These are phyloP conservation scores for Hyppa rectilinea DNA, from an alignment of 2,888 invertebrate species.

Conservation along the genomic window DNA sequence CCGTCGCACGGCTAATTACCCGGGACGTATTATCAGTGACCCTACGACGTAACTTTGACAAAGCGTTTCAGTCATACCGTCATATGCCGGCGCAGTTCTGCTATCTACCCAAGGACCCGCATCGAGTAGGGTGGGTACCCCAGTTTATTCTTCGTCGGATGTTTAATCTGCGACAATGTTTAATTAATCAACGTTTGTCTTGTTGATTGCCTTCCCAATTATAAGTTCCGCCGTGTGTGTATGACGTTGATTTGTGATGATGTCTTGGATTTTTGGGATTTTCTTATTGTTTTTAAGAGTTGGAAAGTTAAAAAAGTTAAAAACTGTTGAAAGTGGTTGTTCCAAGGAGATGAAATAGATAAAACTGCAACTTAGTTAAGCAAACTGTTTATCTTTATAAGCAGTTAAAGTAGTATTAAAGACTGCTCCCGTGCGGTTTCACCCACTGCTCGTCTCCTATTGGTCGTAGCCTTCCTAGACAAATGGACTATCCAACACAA, in stretches of 20 bases:
- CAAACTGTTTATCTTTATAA: no score
- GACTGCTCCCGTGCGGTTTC: no score
- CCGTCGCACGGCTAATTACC: conserved; percentile 64
- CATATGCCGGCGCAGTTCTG: conserved; percentile 45
- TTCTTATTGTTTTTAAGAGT: conserved; percentile 29
- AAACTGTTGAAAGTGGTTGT: rapidly evolving
- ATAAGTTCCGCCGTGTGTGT: conserved; percentile 84
- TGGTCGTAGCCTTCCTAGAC: no score
- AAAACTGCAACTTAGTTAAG: no score
- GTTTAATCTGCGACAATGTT: conserved; percentile 89
- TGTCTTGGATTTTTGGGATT: conserved; percentile 43
- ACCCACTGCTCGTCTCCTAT: no score
- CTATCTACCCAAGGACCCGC: conserved; percentile 67
- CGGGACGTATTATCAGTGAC: conserved; percentile 59
- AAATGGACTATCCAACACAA: no score
- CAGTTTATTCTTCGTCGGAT: conserved; percentile 79
- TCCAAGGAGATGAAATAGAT: no score
- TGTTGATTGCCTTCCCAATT: conserved; percentile 88
- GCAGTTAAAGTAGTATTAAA: no score
- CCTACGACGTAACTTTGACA: conserved; percentile 61
- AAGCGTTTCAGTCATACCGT: conserved; percentile 62
- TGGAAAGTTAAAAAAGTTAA: neutral
- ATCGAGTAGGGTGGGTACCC: conserved; percentile 63
- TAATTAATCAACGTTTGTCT: conserved; percentile 89
- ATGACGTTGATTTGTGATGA: conserved; percentile 85